phyloP scores from a whole-genome alignment of 2,888 invertebrate species.

The Deilephila elpenor region DNA sequence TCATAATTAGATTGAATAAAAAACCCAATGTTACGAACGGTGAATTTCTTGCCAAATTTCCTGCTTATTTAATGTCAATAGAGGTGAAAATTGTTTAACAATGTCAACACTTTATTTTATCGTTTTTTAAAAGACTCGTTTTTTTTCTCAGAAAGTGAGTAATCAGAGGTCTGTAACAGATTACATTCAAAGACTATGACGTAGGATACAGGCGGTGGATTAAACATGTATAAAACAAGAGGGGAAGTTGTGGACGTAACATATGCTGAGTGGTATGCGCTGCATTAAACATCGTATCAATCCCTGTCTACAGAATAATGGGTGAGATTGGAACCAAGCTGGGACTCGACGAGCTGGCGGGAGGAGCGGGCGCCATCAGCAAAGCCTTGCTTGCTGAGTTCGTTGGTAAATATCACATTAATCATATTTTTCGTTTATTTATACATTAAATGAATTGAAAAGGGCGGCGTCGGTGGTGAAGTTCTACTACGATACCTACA shows the following conservation, averaged over 20 bases:
- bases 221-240: background rate
- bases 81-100: background rate
- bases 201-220: background rate
- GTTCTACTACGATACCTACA: no score
- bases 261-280: background rate
- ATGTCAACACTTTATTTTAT: background rate
- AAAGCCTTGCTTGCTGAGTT: slow-evolving; percentile 94
- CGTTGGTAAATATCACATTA: slow-evolving; percentile 81
- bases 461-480: no score
- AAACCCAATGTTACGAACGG: background rate
- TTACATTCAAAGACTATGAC: background rate
- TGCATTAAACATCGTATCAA: background rate
- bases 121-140: background rate
- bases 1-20: background rate
- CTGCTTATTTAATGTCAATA: slow-evolving; percentile 5
- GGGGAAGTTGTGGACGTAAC: background rate
- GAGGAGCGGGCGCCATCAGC: slow-evolving; percentile 89
- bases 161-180: slow-evolving; percentile 9
- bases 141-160: slow-evolving; percentile 4
- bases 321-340: slow-evolving; percentile 87
- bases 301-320: slow-evolving; percentile 67
- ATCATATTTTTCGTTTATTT: background rate
- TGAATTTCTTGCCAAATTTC: background rate
- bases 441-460: no score
- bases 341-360: slow-evolving; percentile 89